Conservation (phyloP, 1,140 invertebrate genomes). For the Cotesia vestalis region DNA sequence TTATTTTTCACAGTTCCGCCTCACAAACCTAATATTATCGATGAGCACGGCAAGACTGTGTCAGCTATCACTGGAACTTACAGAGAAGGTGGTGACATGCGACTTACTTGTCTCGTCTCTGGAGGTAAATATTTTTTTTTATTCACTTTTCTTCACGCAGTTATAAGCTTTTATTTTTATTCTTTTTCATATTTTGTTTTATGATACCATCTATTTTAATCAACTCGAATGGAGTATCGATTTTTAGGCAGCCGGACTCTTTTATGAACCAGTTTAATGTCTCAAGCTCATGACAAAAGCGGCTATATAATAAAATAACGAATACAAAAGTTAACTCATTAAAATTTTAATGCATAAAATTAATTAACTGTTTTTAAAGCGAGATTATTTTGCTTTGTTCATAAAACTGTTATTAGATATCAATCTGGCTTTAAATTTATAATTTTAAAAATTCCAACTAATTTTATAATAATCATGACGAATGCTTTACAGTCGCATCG, state of each 20-base stretch:
- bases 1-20: conserved; percentile 79
- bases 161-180: background rate
- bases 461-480: too few relatives aligned
- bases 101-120: conserved; percentile 82
- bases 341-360: too few relatives aligned
- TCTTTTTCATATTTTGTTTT: background rate
- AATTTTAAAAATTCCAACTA: too few relatives aligned
- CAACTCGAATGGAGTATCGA: conserved; percentile 16
- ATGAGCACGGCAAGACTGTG: conserved; percentile 79
- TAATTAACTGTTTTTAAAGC: too few relatives aligned
- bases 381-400: too few relatives aligned
- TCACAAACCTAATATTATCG: conserved; percentile 80
- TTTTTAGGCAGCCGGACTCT: background rate
- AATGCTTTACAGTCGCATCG: too few relatives aligned
- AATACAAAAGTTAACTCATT: too few relatives aligned
- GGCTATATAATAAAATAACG: too few relatives aligned
- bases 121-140: conserved; percentile 75
- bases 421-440: too few relatives aligned
- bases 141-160: background rate
- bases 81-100: conserved; percentile 82
- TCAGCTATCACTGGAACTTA: conserved; percentile 81
- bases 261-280: conserved; percentile 1
- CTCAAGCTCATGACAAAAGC: background rate
- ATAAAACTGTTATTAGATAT: too few relatives aligned
- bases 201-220: conserved; percentile 28